Percentiles rank a stretch among this genome's conserved stretches.
These are phyloP conservation scores for Suncus etruscus DNA, from an alignment of 2,113 vertebrate genomes.

Conservation along the genomic window DNA sequence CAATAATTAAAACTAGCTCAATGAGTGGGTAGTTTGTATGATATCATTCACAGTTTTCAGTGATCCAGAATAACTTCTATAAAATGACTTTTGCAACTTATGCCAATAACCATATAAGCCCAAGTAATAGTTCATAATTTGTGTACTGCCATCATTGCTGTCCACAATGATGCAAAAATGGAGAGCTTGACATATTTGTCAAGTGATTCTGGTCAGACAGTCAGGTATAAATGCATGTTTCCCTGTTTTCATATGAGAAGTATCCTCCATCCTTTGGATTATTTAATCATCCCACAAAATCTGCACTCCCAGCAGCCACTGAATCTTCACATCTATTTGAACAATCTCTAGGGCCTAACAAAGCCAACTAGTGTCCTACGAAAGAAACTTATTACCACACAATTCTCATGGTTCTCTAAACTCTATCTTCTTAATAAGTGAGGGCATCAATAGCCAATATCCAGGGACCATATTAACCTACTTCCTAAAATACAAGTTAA, in stretches of 20 bases:
- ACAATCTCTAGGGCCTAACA: background rate
- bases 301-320: background rate
- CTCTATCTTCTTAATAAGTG: constrained; percentile 39
- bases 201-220: background rate
- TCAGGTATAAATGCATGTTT: background rate
- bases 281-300: constrained; percentile 42
- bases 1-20: constrained; percentile 2
- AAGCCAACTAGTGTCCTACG: constrained; percentile 35
- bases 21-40: background rate
- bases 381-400: background rate
- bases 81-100: constrained; percentile 29
- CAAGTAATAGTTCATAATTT: constrained; percentile 51
- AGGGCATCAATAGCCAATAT: constrained; percentile 41
- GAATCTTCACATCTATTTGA: constrained; percentile 9
- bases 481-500: constrained; percentile 60
- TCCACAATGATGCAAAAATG: too few species aligned
- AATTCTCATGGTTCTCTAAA: constrained; percentile 41
- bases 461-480: constrained; percentile 54
- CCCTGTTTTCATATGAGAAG: constrained; percentile 18
- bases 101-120: constrained; percentile 51
- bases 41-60: constrained; percentile 45
- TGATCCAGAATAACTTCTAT: constrained; percentile 47
- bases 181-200: too few species aligned
- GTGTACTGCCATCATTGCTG: background rate
- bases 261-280: background rate